Base-by-base conservation (phyloP, 2,888 invertebrate species). In the Drosophila multiciliata region DNA sequence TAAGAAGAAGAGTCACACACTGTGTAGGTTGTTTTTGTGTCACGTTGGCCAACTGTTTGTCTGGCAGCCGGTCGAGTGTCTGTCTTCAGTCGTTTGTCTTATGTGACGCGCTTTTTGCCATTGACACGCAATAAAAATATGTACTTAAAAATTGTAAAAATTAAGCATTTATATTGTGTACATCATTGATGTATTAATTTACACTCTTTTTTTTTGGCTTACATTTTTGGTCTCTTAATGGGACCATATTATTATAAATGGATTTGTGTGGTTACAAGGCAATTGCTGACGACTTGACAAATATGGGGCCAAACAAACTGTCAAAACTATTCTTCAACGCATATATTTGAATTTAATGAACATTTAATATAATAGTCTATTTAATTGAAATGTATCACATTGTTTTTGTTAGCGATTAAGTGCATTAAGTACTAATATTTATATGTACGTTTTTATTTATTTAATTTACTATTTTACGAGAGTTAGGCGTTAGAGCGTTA, bases 51-150 rank as follows among this genome's bases (percentile, higher is more conserved):
- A 89, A 83, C 84, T 75, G 68, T 80, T 75, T 68, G 64, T 40
- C 80, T 78, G 81, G 60, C 54, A 78, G 62, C 63, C 65, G 62
- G 49, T 57, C 54, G 36, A 49, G 38, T 29, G 70, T 38, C 42
- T 23, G 70, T 38, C 52, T 42, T 32, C 48, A 33, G 40, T 20
- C 57, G 40, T n/a, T 29, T 38, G 68, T 58, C 54, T 66, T 66
- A 53, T 76, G 72, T 91, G 90, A 91, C 91, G 91, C 82, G 90
- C 78, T 85, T 80, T 81, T 91, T 89, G 88, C 86, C 91, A 91
- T 91, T 92, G 92, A 91, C 91, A 92, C 83, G 90, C 87, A 90
- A 91, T 89, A 79, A 89, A 87, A 91, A 80, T 82, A 75, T 75
- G 86, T 82, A 72, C 88, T 85, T 82, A 73, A 82, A 75, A 69